phyloP scores from a whole-genome alignment of 2,888 invertebrate genomes.

The Amphipoea lucens region DNA sequence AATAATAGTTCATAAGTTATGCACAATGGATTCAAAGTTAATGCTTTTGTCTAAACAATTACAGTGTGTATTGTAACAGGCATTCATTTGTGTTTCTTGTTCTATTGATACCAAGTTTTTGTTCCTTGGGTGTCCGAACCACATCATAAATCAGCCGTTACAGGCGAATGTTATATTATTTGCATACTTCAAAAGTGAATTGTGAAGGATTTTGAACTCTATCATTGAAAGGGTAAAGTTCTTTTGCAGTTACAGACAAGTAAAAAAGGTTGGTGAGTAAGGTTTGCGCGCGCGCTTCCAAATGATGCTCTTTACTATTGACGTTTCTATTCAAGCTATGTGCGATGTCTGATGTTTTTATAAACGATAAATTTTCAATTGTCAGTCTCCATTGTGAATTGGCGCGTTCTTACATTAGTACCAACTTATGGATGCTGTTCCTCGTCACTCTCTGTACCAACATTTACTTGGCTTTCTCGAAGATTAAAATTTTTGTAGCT shows the following conservation, averaged over 20 bases:
- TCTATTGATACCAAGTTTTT: constrained; percentile 86
- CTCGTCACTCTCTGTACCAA: neutral
- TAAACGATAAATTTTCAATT: constrained; percentile 85
- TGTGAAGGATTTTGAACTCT: constrained; percentile 69
- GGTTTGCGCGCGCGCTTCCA: constrained; percentile 78
- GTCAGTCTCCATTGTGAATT: constrained; percentile 79
- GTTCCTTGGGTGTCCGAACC: constrained; percentile 87
- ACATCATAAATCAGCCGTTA: constrained; percentile 88
- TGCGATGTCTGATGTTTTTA: constrained; percentile 83
- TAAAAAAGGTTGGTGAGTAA: constrained; percentile 55
- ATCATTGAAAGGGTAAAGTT: constrained; percentile 42
- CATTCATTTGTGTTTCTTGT: constrained; percentile 89
- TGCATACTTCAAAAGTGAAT: constrained; percentile 61
- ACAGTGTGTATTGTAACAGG: constrained; percentile 86
- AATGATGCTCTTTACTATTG: constrained; percentile 83
- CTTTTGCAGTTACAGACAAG: constrained; percentile 30
- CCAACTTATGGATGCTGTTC: constrained; percentile 51
- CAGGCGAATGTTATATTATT: constrained; percentile 71
- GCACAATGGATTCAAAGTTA: constrained; percentile 61
- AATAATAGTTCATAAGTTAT: constrained; percentile 60
- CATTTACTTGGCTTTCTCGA: neutral
- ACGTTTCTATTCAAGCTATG: constrained; percentile 83
- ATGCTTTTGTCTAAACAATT: constrained; percentile 89
- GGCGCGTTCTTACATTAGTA: constrained; percentile 72
- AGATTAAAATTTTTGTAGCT: constrained; percentile 28